A percentile compares a stretch with the other conserved stretches of the same genome.
Conservation (phyloP, 2,888 invertebrate species). For the Tribolium freemani region DNA sequence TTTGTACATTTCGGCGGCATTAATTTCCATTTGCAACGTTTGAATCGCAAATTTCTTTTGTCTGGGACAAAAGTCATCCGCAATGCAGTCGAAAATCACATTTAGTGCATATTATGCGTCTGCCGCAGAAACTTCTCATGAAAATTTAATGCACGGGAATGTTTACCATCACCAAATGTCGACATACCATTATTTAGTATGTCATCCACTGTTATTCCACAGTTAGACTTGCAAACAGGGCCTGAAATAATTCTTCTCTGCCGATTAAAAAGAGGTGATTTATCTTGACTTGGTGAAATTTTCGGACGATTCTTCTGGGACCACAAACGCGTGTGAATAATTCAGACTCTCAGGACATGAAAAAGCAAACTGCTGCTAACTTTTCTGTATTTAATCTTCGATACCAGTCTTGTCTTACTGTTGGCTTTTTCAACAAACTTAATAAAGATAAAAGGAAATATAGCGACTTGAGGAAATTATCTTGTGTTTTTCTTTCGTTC, state of each 20-base stretch:
- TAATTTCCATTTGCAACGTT: constrained; percentile 46
- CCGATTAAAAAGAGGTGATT: too few species aligned
- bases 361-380: constrained; percentile 17
- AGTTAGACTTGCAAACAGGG: not conserved
- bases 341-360: constrained; percentile 2
- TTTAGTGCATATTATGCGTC: constrained; percentile 45
- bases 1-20: constrained; percentile 36
- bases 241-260: not conserved
- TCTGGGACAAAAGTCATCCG: constrained; percentile 46
- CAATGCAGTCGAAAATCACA: constrained; percentile 49
- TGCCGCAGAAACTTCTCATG: constrained; percentile 45
- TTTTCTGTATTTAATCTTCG: constrained; percentile 30
- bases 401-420: constrained; percentile 23
- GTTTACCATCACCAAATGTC: constrained; percentile 45
- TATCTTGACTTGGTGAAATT: not conserved
- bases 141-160: constrained; percentile 48
- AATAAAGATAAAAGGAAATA: constrained; percentile 39
- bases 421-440: constrained; percentile 35
- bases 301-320: not conserved
- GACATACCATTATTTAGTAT: constrained; percentile 45
- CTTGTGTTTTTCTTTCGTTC: constrained; percentile 37
- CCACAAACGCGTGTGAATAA: constrained; percentile 16
- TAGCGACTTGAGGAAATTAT: constrained; percentile 28
- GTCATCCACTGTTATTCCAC: constrained; percentile 19
- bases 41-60: constrained; percentile 45